Percentiles rank a stretch among this genome's conserved stretches.
These are phyloP conservation scores for Callimorpha dominula DNA, from an alignment of 2,888 invertebrate genomes.

Conservation along the genomic window DNA sequence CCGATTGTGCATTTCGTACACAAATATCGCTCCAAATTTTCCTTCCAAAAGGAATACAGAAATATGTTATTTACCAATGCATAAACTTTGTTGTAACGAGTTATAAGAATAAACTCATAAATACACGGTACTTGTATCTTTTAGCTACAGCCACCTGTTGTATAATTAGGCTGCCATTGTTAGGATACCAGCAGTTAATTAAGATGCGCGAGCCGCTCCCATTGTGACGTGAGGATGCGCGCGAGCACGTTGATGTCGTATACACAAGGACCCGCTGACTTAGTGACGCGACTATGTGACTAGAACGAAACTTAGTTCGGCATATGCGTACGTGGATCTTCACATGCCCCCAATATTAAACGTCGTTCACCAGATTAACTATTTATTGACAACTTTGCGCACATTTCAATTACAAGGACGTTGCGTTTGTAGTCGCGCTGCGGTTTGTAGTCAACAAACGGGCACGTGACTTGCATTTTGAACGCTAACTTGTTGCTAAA, in stretches of 20 bases:
- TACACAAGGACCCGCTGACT: constrained; percentile 62
- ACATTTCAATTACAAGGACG: constrained; percentile 52
- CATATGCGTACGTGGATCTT: constrained; percentile 33
- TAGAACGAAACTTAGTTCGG: constrained; percentile 33
- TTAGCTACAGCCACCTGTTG: constrained; percentile 67
- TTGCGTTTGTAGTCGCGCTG: constrained; percentile 40
- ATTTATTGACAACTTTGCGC: constrained; percentile 44
- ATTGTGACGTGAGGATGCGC: constrained; percentile 65
- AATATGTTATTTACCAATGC: constrained; percentile 18
- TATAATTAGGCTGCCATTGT: constrained; percentile 77
- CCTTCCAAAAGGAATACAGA: constrained; percentile 22
- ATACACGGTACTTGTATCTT: constrained; percentile 50
- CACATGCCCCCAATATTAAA: constrained; percentile 37
- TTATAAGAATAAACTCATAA: constrained; percentile 41
- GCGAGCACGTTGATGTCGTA: constrained; percentile 77
- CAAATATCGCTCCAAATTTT: constrained; percentile 30
- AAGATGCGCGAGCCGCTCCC: constrained; percentile 73
- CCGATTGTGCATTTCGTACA: constrained; percentile 49
- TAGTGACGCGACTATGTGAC: constrained; percentile 38
- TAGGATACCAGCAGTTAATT: constrained; percentile 67
- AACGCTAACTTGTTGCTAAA: constrained; percentile 49
- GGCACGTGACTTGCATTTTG: constrained; percentile 63
- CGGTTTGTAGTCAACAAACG: constrained; percentile 53
- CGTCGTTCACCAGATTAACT: constrained; percentile 38
- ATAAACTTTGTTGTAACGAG: constrained; percentile 29